Conservation (phyloP, 2,888 invertebrate genomes). For the Dilophus febrilis region DNA sequence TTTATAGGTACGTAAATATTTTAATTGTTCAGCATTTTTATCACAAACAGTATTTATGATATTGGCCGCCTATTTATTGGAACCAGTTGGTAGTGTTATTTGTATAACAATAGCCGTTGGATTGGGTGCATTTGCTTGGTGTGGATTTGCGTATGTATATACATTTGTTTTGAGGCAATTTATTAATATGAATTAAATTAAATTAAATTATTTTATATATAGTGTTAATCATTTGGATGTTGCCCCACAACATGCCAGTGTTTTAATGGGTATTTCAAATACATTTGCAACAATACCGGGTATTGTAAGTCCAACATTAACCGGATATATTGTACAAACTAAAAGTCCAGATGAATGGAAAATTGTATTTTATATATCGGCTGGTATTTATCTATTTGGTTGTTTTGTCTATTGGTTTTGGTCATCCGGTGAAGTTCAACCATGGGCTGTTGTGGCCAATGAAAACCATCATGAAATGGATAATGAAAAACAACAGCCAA, state of each 20-base stretch:
- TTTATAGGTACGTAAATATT: constrained; percentile 38
- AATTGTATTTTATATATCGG: constrained; percentile 69
- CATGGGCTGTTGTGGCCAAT: constrained; percentile 42
- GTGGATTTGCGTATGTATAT: constrained; percentile 58
- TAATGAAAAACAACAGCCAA: too few relatives aligned
- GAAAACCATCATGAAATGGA: too few relatives aligned
- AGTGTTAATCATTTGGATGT: constrained; percentile 76
- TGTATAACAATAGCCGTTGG: constrained; percentile 79
- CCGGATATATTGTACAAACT: constrained; percentile 60
- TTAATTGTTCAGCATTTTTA: constrained; percentile 57
- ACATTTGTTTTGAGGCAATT: too few relatives aligned
- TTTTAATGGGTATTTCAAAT: constrained; percentile 82
- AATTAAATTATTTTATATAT: constrained; percentile 12
- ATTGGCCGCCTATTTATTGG: constrained; percentile 54
- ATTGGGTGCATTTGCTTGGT: constrained; percentile 83
- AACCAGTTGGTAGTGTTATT: constrained; percentile 52
- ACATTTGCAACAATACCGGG: constrained; percentile 83
- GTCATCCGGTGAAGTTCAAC: constrained; percentile 65
- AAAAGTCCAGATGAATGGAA: constrained; percentile 68
- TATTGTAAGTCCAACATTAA: constrained; percentile 68
- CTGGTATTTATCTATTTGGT: constrained; percentile 63
- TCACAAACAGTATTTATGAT: constrained; percentile 76
- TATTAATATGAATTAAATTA: background rate
- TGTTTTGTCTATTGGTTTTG: constrained; percentile 66
- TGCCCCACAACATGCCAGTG: constrained; percentile 79